Conservation (phyloP, 2,797 vertebrate species). For the Crenichthys baileyi region DNA sequence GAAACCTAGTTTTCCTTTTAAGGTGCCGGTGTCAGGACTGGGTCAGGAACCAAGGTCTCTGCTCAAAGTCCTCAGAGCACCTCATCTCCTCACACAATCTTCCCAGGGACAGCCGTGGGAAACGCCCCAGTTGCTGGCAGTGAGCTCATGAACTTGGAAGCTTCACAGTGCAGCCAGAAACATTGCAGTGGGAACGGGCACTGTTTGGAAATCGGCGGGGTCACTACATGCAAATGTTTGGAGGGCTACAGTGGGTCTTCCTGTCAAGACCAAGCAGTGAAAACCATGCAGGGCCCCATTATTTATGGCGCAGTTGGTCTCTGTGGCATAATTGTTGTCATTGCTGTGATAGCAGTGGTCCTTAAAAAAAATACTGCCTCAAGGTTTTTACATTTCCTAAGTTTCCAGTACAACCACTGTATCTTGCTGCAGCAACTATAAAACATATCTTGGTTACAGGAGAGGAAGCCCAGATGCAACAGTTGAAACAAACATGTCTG, state of each 20-base stretch:
- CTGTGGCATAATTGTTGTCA: slow-evolving; percentile 61
- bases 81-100: not conserved
- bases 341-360: slow-evolving; percentile 72
- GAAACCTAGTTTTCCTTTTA: not conserved
- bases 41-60: not conserved
- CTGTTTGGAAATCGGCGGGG: slow-evolving; percentile 71
- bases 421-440: not conserved
- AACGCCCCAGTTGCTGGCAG: slow-evolving; percentile 20
- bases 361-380: slow-evolving; percentile 60
- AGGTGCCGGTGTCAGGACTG: slow-evolving; percentile 58
- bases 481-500: slow-evolving; percentile 67
- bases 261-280: slow-evolving; percentile 76
- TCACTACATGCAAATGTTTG: slow-evolving; percentile 76
- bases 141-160: slow-evolving; percentile 47
- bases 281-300: slow-evolving; percentile 66
- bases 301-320: slow-evolving; percentile 65
- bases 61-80: slow-evolving; percentile 4
- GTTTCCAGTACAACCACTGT: fast-evolving
- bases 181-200: slow-evolving; percentile 81
- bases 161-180: slow-evolving; percentile 56
- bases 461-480: slow-evolving; percentile 18
- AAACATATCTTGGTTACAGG: slow-evolving; percentile 32
- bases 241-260: slow-evolving; percentile 78
- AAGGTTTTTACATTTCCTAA: slow-evolving; percentile 49
- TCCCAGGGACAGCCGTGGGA: not conserved